These are phyloP conservation scores for Leucosticte australis DNA, from an alignment of 2,113 vertebrate species.

Conservation along the genomic window DNA sequence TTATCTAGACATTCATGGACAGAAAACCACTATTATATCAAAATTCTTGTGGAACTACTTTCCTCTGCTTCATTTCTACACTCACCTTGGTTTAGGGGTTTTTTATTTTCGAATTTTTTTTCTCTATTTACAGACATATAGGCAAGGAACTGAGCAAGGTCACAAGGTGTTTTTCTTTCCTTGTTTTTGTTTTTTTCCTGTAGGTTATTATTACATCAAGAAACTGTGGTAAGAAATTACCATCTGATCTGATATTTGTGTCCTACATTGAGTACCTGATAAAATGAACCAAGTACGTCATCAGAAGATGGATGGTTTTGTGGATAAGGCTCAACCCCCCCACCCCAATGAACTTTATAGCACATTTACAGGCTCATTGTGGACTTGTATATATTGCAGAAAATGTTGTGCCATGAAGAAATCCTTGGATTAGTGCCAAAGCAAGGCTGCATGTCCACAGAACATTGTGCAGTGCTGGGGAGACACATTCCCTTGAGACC, in stretches of 20 bases:
- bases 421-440: neutral
- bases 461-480: neutral
- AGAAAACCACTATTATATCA: neutral
- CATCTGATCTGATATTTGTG: neutral
- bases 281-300: neutral
- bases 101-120: neutral
- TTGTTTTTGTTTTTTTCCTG: neutral
- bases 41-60: neutral
- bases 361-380: neutral
- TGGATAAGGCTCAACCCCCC: neutral
- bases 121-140: neutral
- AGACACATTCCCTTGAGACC: neutral
- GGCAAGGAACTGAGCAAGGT: neutral
- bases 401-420: neutral
- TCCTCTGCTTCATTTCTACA: neutral
- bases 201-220: neutral
- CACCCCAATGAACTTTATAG: neutral
- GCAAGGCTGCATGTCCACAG: neutral
- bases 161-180: neutral
- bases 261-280: neutral
- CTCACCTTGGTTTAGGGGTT: neutral
- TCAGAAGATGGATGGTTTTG: neutral
- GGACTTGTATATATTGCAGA: neutral
- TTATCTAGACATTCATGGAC: neutral
- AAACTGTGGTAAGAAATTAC: neutral